A percentile compares a stretch with the other conserved stretches of the same genome.
Conservation (phyloP, 2,113 vertebrate genomes). For the Psettodes erumei region DNA sequence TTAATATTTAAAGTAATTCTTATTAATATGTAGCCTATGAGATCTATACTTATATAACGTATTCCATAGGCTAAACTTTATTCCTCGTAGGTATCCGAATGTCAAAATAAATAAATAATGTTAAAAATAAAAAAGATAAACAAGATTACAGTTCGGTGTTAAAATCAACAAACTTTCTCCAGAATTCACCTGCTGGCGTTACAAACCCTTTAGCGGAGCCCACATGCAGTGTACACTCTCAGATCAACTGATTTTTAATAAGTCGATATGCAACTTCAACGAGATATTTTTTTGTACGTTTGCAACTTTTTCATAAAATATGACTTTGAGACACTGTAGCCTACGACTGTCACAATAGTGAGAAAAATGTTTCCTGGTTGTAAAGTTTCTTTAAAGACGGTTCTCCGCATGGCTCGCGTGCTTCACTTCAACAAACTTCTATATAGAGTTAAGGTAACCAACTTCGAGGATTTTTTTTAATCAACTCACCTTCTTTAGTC, state of each 20-base stretch:
- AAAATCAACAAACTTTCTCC: not conserved
- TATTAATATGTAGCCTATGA: too few relatives aligned
- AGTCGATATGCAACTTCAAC: not conserved
- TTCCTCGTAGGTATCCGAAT: not conserved
- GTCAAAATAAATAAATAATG: not conserved
- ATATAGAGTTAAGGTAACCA: not conserved
- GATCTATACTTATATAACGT: not conserved
- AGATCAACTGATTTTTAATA: not conserved
- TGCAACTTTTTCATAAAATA: not conserved
- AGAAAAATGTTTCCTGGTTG: conserved; percentile 35
- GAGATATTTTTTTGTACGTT: not conserved
- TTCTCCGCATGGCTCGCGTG: conserved; percentile 51
- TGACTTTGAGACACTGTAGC: not conserved
- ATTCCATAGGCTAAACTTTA: not conserved
- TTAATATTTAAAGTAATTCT: not conserved
- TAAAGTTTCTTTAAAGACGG: conserved; percentile 16
- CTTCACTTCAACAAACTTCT: not conserved
- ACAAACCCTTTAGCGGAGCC: not conserved
- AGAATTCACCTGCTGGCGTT: conserved; percentile 62
- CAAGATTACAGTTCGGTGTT: too few relatives aligned
- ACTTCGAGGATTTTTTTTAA: not conserved
- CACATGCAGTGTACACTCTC: not conserved
- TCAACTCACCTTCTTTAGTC: conserved; percentile 84
- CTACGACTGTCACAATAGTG: conserved; percentile 18
- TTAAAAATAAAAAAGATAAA: not conserved